Evolutionary conservation across 1,140 invertebrate genomes (phyloP).

Genomic region (Trichogramma pretiosum): DNA sequence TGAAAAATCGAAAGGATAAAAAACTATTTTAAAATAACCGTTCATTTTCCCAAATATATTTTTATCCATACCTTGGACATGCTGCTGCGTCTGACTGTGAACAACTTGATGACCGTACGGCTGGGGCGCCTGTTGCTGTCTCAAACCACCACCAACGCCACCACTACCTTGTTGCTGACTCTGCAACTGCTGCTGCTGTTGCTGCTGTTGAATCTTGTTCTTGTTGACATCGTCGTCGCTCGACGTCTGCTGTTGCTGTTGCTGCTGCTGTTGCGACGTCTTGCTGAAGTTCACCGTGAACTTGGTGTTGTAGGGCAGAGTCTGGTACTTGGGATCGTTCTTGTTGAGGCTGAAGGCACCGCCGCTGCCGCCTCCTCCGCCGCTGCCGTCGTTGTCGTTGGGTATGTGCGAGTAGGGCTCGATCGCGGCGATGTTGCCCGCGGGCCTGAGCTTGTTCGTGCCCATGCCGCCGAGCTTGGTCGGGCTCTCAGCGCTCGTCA

Average conservation of each 20-base stretch:
- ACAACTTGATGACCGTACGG: constrained; percentile 39
- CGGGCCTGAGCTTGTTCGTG: constrained; percentile 38
- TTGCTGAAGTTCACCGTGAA: constrained; percentile 55
- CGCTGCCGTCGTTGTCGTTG: constrained; percentile 55
- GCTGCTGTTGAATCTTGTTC: constrained; percentile 29
- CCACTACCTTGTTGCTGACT: not conserved
- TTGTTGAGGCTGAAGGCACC: constrained; percentile 67
- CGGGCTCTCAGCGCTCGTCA: constrained; percentile 3
- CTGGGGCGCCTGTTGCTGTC: not conserved
- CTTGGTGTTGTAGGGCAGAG: constrained; percentile 81
- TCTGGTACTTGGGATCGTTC: constrained; percentile 88
- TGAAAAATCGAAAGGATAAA: constrained; percentile 23
- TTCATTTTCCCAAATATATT: too few relatives aligned
- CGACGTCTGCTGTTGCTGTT: constrained; percentile 19
- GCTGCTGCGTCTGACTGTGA: constrained; percentile 43
- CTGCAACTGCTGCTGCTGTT: constrained; percentile 1
- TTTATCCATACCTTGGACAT: constrained; percentile 40
- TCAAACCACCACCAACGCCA: too few relatives aligned
- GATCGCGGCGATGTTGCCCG: constrained; percentile 75
- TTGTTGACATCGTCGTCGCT: constrained; percentile 42
- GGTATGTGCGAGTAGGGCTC: constrained; percentile 84
- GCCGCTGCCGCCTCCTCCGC: too few relatives aligned
- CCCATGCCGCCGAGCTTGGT: constrained; percentile 16
- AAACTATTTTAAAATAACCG: not conserved
- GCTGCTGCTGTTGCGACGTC: not conserved